A percentile compares a stretch with the other conserved stretches of the same genome.
Evolutionary conservation across 2,888 invertebrate species (phyloP).

Genomic region (Neoascia interrupta): DNA sequence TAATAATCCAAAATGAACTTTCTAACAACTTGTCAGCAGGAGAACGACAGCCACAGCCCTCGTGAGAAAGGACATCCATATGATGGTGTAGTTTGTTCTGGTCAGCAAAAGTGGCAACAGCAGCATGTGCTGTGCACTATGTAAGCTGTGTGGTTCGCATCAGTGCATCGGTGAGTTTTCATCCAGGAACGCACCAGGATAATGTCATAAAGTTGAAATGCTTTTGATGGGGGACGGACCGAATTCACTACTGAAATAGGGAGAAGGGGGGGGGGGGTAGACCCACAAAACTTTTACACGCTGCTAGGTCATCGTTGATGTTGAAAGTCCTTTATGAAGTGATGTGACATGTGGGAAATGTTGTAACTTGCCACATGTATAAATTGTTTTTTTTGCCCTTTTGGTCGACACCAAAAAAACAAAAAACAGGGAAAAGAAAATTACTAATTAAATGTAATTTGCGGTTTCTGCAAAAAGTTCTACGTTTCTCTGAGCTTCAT

Average conservation of each 20-base stretch:
- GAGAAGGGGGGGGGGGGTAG: no score
- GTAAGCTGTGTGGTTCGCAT: constrained; percentile 37
- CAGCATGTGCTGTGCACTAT: constrained; percentile 14
- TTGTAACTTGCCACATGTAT: constrained; percentile 42
- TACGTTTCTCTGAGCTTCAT: neutral
- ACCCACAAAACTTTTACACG: constrained; percentile 6
- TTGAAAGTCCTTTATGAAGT: constrained; percentile 49
- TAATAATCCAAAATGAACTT: constrained; percentile 65
- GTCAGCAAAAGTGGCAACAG: constrained; percentile 24
- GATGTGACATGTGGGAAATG: constrained; percentile 57
- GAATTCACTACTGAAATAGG: neutral
- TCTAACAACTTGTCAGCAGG: constrained; percentile 56
- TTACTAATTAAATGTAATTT: constrained; percentile 65
- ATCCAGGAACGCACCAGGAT: constrained; percentile 59
- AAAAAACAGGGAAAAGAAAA: constrained; percentile 27
- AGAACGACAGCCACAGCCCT: neutral
- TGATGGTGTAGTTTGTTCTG: constrained; percentile 17
- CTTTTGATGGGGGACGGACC: constrained; percentile 35
- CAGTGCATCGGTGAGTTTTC: constrained; percentile 61
- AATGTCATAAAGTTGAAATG: constrained; percentile 62
- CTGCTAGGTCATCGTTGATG: neutral
- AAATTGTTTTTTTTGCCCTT: neutral
- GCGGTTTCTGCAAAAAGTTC: constrained; percentile 23
- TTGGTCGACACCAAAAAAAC: neutral
- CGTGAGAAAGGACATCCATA: constrained; percentile 21